These are phyloP conservation scores for Pelvicachromis taeniatus DNA, from an alignment of 2,113 vertebrate species.

Conservation along the genomic window DNA sequence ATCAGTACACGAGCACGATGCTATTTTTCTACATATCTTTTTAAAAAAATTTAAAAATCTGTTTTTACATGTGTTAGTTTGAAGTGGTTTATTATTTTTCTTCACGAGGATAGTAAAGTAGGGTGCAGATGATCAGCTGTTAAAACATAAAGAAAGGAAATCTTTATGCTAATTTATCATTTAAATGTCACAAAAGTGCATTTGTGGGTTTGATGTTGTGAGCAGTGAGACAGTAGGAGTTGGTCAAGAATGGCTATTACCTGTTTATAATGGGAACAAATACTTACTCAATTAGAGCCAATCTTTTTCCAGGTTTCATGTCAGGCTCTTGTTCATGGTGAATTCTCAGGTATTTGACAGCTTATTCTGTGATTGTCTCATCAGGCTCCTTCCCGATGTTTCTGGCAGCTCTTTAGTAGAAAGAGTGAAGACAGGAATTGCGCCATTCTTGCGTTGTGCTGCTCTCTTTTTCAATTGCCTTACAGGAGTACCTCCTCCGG, in stretches of 20 bases:
- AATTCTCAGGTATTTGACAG: neutral
- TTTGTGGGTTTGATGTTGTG: neutral
- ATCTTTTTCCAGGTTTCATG: neutral
- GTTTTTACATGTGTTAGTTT: no score
- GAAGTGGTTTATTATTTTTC: no score
- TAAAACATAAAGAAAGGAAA: no score
- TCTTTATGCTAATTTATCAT: neutral
- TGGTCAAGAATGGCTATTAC: neutral
- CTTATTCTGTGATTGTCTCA: neutral
- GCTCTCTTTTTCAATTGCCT: slow-evolving; percentile 93
- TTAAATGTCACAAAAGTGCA: neutral
- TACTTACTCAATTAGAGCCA: neutral
- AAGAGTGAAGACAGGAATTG: slow-evolving; percentile 82
- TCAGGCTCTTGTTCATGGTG: neutral
- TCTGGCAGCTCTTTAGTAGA: slow-evolving; percentile 82
- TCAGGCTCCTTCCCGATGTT: slow-evolving; percentile 70
- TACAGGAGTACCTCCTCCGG: slow-evolving; percentile 88
- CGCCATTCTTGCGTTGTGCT: slow-evolving; percentile 88
- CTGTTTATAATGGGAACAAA: neutral
- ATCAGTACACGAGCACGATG: neutral
- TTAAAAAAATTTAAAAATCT: no score
- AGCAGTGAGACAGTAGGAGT: neutral
- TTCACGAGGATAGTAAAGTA: no score
- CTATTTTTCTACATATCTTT: neutral
- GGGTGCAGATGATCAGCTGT: no score